Conservation (phyloP, 2,113 vertebrate genomes). For the Python bivittatus region DNA sequence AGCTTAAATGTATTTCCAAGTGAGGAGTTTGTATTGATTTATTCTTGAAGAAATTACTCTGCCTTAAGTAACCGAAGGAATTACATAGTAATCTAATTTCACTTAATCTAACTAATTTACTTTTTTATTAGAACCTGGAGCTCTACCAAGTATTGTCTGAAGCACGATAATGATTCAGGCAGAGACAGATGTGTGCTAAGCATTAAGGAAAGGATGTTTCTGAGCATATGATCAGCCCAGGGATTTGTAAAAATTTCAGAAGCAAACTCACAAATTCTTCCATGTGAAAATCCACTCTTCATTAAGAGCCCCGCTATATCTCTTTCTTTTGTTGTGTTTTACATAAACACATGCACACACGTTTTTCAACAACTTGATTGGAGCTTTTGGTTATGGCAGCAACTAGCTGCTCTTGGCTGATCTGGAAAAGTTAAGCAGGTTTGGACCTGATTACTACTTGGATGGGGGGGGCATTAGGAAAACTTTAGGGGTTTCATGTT, state of each 20-base stretch:
- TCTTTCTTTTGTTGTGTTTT: background rate
- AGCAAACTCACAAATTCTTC: background rate
- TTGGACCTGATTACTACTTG: background rate
- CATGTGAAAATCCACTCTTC: background rate
- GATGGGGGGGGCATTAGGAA: background rate
- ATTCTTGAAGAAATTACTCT: background rate
- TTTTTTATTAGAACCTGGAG: background rate
- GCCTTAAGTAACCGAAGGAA: background rate
- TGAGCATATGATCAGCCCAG: background rate
- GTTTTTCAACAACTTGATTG: background rate
- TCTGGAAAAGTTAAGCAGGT: background rate
- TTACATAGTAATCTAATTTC: background rate
- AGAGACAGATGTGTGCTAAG: background rate
- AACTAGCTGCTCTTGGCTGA: background rate
- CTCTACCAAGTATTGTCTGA: background rate
- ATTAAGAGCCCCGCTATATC: background rate
- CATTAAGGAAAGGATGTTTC: background rate
- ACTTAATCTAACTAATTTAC: background rate
- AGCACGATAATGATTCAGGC: background rate
- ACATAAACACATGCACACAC: no score
- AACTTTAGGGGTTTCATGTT: background rate
- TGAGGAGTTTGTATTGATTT: background rate
- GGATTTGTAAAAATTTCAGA: background rate
- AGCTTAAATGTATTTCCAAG: background rate
- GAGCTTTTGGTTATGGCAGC: background rate